A percentile compares a stretch with the other conserved stretches of the same genome.
Conservation (phyloP, 2,888 invertebrate species). For the Rhagonycha lutea region DNA sequence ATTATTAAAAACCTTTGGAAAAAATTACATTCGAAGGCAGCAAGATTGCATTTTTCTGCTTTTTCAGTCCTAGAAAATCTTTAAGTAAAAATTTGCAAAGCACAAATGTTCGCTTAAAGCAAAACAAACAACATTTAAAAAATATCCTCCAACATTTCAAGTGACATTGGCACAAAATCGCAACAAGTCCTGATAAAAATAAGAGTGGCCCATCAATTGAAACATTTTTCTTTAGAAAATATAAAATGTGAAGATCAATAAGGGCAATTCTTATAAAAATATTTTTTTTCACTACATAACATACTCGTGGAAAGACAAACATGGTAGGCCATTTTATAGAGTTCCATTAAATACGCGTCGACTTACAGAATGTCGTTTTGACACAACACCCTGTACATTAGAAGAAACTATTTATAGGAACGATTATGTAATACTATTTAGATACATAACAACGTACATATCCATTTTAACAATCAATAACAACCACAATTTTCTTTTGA, state of each 20-base stretch:
- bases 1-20: conserved; percentile 19
- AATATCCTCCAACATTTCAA: not conserved
- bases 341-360: conserved; percentile 20
- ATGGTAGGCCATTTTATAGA: conserved; percentile 45
- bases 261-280: conserved; percentile 40
- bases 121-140: not conserved
- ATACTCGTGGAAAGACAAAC: conserved; percentile 46
- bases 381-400: conserved; percentile 11
- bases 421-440: conserved; percentile 15
- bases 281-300: conserved; percentile 39
- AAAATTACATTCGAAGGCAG: conserved; percentile 36
- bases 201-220: not conserved
- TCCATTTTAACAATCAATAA: conserved; percentile 41
- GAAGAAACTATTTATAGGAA: conserved; percentile 20
- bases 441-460: conserved; percentile 21
- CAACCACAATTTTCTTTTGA: conserved; percentile 32
- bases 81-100: conserved; percentile 6
- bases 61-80: conserved; percentile 1
- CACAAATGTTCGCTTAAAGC: conserved; percentile 1
- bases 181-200: not conserved
- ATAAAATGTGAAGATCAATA: conserved; percentile 20
- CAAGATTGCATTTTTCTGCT: conserved; percentile 39
- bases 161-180: not conserved
- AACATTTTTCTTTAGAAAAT: conserved; percentile 4
- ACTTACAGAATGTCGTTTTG: conserved; percentile 18